These are phyloP conservation scores for Hypsibius dujardini DNA, from an alignment of 1,140 invertebrate species.

Conservation along the genomic window DNA sequence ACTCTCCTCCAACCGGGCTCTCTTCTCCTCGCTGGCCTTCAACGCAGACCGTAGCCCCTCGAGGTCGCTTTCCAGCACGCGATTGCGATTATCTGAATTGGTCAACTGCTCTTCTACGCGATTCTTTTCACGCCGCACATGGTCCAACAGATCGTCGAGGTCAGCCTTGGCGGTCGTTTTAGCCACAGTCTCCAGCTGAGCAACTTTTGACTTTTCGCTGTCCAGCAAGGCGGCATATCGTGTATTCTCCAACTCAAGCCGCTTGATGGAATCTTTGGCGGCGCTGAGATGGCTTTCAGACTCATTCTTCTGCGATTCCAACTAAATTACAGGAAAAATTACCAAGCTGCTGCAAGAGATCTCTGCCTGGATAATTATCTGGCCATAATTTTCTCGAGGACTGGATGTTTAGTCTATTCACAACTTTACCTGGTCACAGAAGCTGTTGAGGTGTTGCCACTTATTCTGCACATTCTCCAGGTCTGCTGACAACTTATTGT, in stretches of 20 bases:
- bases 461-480: conserved; percentile 63
- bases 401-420: conserved; percentile 27
- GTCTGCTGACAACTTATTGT: conserved; percentile 36
- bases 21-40: neutral
- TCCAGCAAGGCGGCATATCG: neutral
- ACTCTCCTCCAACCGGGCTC: conserved; percentile 29
- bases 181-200: neutral
- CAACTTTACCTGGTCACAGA: conserved; percentile 48
- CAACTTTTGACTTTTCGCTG: neutral
- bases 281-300: conserved; percentile 35
- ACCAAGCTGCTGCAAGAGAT: neutral
- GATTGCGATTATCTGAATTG: neutral
- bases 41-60: neutral
- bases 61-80: conserved; percentile 3
- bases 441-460: conserved; percentile 57
- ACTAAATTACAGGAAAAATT: neutral
- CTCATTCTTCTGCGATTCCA: conserved; percentile 45
- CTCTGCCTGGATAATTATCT: conserved; percentile 24
- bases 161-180: conserved; percentile 8
- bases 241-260: conserved; percentile 26
- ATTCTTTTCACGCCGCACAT: conserved; percentile 14
- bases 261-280: conserved; percentile 23
- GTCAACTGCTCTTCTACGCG: neutral
- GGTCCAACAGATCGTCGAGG: neutral
- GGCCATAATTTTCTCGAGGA: conserved; percentile 25